Conservation (phyloP, 2,797 vertebrate genomes). For the Botia almorhae region DNA sequence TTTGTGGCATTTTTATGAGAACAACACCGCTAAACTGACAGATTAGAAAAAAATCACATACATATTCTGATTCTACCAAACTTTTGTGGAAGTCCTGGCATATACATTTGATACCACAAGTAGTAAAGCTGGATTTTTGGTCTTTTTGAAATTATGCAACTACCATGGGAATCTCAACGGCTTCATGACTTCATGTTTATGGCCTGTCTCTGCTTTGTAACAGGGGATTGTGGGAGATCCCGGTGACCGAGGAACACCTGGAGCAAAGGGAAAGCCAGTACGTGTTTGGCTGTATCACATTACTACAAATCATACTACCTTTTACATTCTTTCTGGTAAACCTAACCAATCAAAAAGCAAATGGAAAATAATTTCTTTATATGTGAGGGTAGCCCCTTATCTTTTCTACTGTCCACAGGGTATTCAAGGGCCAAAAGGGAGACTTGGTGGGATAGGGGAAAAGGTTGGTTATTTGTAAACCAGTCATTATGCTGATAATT, state of each 20-base stretch:
- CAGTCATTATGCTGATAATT: neutral
- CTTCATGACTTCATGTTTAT: neutral
- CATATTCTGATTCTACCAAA: neutral
- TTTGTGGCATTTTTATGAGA: neutral
- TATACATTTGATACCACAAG: neutral
- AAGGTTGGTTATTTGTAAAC: slow-evolving; percentile 70
- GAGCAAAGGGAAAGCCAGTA: slow-evolving; percentile 82
- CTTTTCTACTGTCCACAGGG: slow-evolving; percentile 69
- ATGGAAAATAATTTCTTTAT: neutral
- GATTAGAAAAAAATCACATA: neutral
- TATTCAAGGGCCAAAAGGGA: slow-evolving; percentile 72
- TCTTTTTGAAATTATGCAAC: neutral
- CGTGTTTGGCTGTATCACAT: slow-evolving; percentile 53
- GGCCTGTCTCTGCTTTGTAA: slow-evolving; percentile 51
- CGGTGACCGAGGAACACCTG: slow-evolving; percentile 76
- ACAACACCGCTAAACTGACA: neutral
- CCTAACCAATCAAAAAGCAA: neutral
- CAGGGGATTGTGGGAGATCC: slow-evolving; percentile 85
- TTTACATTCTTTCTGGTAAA: neutral
- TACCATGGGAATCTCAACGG: neutral
- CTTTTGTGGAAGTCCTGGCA: neutral
- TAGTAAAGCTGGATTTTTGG: neutral
- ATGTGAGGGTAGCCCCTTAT: neutral
- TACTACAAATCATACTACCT: neutral
- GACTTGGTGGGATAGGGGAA: slow-evolving; percentile 70